These are phyloP conservation scores for Parnassius glacialis DNA, from an alignment of 2,888 invertebrate genomes.

Conservation along the genomic window DNA sequence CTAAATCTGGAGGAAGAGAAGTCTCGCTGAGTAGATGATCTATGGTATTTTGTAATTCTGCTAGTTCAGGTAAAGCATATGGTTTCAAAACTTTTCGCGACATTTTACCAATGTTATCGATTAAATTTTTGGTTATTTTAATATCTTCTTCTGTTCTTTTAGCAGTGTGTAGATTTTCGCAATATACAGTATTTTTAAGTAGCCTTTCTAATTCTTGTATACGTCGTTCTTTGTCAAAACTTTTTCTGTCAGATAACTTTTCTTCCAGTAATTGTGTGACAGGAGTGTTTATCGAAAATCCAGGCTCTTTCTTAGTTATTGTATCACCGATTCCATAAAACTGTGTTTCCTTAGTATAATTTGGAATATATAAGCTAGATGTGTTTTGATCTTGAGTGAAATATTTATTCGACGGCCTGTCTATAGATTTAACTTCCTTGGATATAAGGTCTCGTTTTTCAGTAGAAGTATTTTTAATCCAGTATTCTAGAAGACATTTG, in stretches of 20 bases:
- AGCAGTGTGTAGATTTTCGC: constrained; percentile 44
- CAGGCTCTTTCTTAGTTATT: constrained; percentile 29
- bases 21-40: constrained; percentile 59
- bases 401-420: constrained; percentile 48
- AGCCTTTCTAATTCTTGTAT: constrained; percentile 63
- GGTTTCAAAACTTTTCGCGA: constrained; percentile 36
- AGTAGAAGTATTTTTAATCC: constrained; percentile 53
- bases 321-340: constrained; percentile 42
- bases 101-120: constrained; percentile 51
- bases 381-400: constrained; percentile 55
- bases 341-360: constrained; percentile 52
- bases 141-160: constrained; percentile 56
- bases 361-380: constrained; percentile 44
- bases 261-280: constrained; percentile 26
- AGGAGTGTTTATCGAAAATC: constrained; percentile 22
- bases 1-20: constrained; percentile 49
- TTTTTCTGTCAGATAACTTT: constrained; percentile 37
- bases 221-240: constrained; percentile 55
- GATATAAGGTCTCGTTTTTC: constrained; percentile 42
- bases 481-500: constrained; percentile 59
- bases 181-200: constrained; percentile 65
- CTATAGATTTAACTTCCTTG: constrained; percentile 45
- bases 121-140: constrained; percentile 55
- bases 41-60: constrained; percentile 57
- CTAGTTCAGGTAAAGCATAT: constrained; percentile 52